Conservation (phyloP, 2,797 vertebrate species). For the Avahi laniger region DNA sequence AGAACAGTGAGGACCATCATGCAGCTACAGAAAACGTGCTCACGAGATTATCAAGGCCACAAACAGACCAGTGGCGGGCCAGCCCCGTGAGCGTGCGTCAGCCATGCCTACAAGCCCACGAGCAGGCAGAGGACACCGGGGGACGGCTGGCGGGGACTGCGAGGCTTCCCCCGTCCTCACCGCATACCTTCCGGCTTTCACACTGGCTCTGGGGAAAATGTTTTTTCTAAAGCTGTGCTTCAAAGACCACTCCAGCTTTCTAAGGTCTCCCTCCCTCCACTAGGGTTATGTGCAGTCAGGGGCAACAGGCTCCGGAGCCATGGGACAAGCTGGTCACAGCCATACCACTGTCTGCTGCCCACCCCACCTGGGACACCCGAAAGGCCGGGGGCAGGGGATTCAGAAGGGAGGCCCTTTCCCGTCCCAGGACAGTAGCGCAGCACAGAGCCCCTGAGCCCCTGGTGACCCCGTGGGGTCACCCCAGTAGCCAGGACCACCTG, state of each 20-base stretch:
- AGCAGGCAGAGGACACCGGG: not conserved
- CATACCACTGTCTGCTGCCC: not conserved
- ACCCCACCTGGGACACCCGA: fast-evolving
- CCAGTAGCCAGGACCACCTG: not conserved
- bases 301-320: too few species aligned
- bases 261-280: not conserved
- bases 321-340: too few species aligned
- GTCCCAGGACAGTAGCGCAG: not conserved
- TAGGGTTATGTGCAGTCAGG: not conserved
- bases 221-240: not conserved
- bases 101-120: not conserved
- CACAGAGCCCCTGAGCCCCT: not conserved
- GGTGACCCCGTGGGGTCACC: not conserved
- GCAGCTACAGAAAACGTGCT: not conserved
- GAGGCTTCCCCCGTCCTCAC: not conserved
- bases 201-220: not conserved
- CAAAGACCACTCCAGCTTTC: not conserved
- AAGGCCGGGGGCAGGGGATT: not conserved
- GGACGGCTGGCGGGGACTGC: too few species aligned
- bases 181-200: not conserved
- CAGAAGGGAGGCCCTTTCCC: not conserved
- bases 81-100: fast-evolving
- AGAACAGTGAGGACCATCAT: not conserved
- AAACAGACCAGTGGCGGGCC: not conserved
- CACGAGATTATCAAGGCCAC: not conserved